These are phyloP conservation scores for Lochmaea crataegi DNA, from an alignment of 2,888 invertebrate species.

Conservation along the genomic window DNA sequence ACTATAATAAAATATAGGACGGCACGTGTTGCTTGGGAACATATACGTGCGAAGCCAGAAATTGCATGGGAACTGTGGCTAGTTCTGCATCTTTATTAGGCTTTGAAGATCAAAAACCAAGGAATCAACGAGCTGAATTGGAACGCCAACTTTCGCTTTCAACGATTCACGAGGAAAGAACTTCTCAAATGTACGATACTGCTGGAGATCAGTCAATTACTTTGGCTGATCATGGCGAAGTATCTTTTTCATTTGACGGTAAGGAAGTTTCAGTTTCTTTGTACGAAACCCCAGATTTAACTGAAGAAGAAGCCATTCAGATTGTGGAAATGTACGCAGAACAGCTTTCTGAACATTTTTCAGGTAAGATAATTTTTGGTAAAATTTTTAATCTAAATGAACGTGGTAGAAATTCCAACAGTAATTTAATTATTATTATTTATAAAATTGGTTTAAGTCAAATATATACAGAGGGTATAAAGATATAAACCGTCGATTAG, in stretches of 20 bases:
- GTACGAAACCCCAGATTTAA: conserved; percentile 92
- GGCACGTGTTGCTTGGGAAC: conserved; percentile 91
- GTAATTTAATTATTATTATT: too few relatives aligned
- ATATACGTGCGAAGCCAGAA: conserved; percentile 90
- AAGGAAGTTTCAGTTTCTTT: conserved; percentile 91
- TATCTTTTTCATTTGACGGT: conserved; percentile 91
- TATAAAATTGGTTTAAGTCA: too few relatives aligned
- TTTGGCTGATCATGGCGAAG: conserved; percentile 84
- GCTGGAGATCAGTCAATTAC: conserved; percentile 76
- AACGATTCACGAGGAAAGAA: conserved; percentile 91
- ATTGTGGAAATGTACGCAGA: conserved; percentile 96
- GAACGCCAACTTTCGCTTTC: conserved; percentile 86
- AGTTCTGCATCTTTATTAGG: conserved; percentile 90
- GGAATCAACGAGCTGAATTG: conserved; percentile 68
- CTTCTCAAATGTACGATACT: conserved; percentile 88
- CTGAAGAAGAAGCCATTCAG: conserved; percentile 91
- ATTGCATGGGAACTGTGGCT: conserved; percentile 91
- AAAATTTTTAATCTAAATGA: background rate
- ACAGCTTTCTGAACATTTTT: conserved; percentile 88
- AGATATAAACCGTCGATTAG: too few relatives aligned
- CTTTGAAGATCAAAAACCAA: conserved; percentile 79
- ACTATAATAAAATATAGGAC: conserved; percentile 64
- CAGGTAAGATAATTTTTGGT: conserved; percentile 63
- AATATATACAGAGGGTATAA: too few relatives aligned
- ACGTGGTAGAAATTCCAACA: too few relatives aligned